These are phyloP conservation scores for Pterocles orientalis DNA, from an alignment of 2,113 vertebrate species.

Conservation along the genomic window DNA sequence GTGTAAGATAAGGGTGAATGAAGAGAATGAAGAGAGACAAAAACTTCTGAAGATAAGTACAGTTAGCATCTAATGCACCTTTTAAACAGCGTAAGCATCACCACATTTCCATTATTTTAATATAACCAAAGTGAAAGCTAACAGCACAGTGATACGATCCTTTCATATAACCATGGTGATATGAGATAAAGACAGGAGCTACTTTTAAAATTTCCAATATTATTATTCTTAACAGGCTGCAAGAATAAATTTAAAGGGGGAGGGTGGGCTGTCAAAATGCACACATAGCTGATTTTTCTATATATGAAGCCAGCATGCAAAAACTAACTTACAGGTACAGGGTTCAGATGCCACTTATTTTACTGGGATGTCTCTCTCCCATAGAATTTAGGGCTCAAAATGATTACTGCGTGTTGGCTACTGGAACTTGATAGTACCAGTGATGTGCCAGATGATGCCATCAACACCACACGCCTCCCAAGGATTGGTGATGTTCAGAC, in stretches of 20 bases:
- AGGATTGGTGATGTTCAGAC: background rate
- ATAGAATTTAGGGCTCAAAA: background rate
- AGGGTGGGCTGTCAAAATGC: background rate
- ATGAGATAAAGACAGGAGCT: background rate
- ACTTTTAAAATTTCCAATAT: background rate
- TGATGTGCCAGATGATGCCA: background rate
- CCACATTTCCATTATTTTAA: conserved; percentile 40
- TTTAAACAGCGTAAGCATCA: background rate
- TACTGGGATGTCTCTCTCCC: background rate
- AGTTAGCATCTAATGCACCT: background rate
- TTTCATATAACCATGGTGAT: conserved; percentile 15
- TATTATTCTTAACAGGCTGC: background rate
- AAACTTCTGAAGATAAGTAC: background rate
- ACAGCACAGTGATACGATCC: background rate
- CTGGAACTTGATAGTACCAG: background rate
- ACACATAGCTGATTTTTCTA: background rate
- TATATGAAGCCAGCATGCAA: background rate
- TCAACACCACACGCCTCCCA: background rate
- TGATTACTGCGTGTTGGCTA: background rate
- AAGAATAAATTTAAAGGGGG: background rate
- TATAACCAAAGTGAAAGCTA: background rate
- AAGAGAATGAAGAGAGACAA: background rate
- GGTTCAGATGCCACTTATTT: background rate
- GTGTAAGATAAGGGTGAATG: background rate
- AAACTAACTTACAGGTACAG: background rate